Base-by-base conservation (phyloP, 2,888 invertebrate genomes). In the Suillia variegata region DNA sequence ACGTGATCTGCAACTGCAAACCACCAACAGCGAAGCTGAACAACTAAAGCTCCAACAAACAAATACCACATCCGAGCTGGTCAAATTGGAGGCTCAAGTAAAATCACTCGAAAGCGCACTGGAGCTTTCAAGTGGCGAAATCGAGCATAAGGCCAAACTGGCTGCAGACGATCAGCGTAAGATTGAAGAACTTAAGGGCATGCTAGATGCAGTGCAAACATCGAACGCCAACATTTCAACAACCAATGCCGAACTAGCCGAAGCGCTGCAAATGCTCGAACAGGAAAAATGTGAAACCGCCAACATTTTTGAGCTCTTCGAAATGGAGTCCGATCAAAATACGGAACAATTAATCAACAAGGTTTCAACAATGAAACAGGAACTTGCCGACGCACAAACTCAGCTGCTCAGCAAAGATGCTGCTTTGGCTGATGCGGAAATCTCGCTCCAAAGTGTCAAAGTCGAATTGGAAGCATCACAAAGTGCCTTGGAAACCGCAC, bases 261-360 rank as follows among this genome's bases (percentile, higher is more conserved):
- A 67, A 0, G 73, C 72, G 10, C 62, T 78, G 49, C 69, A 76
- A 15, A 61, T 69, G 22, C 66, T 77, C 1, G 76, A 76, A 34
- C 71, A 73, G 2, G 77, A 78, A 56, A 77, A 78, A 47, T 72
- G 71, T 54, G 79, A 78, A 54, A 78, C 72, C 6, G 68, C 73
- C 10, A 70, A 78, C 54, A 78, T 77, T 8, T 78, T 78, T 34
- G 78, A 78, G 64, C 64, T 78, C 0, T 78, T 78, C 42, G 78
- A 78, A 67, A 75, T 78, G 74, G 78, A 78, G 59, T 62, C 76
- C 1, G 79, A 78, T 53, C 71, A 72, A 65, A 78, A 76, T 57
- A 62, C 68, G 0, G 70, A 68, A 54, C 67, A 74, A 2, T 54
- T 78, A 18, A 56, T 71, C 2, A 74, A 75, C 56, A 74, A 71